Conservation (phyloP, 2,797 vertebrate genomes). For the Acanthurus leucopareius region DNA sequence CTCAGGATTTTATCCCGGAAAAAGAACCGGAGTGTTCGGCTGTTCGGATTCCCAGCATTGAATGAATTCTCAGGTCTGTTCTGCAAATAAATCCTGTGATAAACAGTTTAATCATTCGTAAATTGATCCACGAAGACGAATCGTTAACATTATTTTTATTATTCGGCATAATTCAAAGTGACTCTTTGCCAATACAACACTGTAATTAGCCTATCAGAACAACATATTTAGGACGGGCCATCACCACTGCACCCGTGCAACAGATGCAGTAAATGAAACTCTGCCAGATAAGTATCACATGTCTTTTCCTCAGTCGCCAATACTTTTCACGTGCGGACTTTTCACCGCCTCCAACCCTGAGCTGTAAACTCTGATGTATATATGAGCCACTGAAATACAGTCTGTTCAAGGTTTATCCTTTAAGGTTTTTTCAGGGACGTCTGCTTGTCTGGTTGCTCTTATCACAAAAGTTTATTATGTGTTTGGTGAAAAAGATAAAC, state of each 20-base stretch:
- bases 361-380: conserved; percentile 3
- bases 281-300: conserved; percentile 40
- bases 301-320: conserved; percentile 34
- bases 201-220: conserved; percentile 17
- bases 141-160: neutral
- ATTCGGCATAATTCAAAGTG: conserved; percentile 7
- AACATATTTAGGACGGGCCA: conserved; percentile 54
- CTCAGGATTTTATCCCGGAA: conserved; percentile 12
- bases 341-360: neutral
- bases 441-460: neutral
- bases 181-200: neutral
- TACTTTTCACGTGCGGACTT: conserved; percentile 5
- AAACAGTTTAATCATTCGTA: conserved; percentile 4
- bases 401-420: neutral
- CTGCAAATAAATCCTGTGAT: conserved; percentile 14
- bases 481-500: neutral
- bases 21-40: conserved; percentile 13
- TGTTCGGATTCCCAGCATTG: conserved; percentile 24
- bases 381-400: neutral
- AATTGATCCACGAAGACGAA: conserved; percentile 27
- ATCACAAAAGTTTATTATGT: neutral
- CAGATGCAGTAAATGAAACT: conserved; percentile 54
- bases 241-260: conserved; percentile 36
- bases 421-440: conserved; percentile 6
- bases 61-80: conserved; percentile 9